These are phyloP conservation scores for Oreochromis aureus DNA, from an alignment of 2,113 vertebrate species.

Conservation along the genomic window DNA sequence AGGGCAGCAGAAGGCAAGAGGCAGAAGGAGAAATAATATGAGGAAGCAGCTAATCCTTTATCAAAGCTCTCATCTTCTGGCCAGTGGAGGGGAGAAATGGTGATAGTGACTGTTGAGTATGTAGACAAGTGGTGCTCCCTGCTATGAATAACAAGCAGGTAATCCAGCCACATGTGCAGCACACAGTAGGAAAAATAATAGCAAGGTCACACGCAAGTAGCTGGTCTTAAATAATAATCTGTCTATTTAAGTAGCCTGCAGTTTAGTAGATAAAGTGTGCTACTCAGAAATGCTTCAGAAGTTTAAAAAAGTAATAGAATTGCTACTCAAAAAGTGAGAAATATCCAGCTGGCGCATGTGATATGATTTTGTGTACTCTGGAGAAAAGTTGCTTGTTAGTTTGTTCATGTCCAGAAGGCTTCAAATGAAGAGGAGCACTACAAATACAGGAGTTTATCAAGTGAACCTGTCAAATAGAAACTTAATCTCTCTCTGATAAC, in stretches of 20 bases:
- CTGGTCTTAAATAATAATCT: slow-evolving; percentile 11
- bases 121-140: slow-evolving; percentile 15
- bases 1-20: background rate
- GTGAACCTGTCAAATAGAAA: background rate
- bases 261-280: background rate
- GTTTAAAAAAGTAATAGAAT: background rate
- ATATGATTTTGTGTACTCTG: background rate
- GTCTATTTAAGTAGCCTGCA: background rate
- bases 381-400: background rate
- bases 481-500: background rate
- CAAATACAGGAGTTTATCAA: background rate
- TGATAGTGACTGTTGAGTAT: slow-evolving; percentile 19
- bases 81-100: background rate
- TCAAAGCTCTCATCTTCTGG: slow-evolving; percentile 18
- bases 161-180: background rate
- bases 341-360: background rate
- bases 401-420: background rate
- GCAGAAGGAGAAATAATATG: background rate
- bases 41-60: slow-evolving; percentile 9
- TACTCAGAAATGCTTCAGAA: background rate
- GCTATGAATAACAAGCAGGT: slow-evolving; percentile 42
- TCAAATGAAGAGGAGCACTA: background rate
- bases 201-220: background rate
- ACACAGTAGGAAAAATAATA: background rate
- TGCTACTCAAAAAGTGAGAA: background rate